Evolutionary conservation across 2,797 vertebrate species (phyloP).

Genomic region (Melanotaenia pygmaea): DNA sequence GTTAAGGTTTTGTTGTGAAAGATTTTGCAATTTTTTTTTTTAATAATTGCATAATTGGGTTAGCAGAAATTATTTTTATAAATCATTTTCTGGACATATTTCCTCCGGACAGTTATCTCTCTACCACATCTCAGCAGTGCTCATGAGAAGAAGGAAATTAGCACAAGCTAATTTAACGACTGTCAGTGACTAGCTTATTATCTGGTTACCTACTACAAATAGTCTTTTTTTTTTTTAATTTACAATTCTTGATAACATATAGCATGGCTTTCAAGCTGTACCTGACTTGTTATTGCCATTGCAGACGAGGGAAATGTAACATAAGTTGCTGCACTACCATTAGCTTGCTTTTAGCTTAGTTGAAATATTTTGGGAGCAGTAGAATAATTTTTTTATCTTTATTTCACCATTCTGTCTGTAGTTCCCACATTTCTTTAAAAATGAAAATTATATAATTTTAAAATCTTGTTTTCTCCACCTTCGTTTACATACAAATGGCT

Average conservation of each 20-base stretch:
- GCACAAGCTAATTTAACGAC: slow-evolving; percentile 20
- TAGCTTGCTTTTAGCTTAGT: slow-evolving; percentile 34
- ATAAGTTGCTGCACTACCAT: slow-evolving; percentile 7
- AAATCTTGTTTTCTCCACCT: slow-evolving; percentile 5
- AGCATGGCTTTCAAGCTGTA: accelerated
- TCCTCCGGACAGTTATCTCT: too few relatives aligned
- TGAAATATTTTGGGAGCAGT: slow-evolving; percentile 21
- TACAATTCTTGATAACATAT: accelerated
- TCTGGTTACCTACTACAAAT: slow-evolving; percentile 43
- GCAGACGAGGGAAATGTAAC: background rate
- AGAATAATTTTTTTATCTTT: background rate
- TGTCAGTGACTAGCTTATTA: slow-evolving; percentile 59
- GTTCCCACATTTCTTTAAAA: slow-evolving; percentile 9
- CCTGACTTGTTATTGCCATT: background rate
- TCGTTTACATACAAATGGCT: slow-evolving; percentile 18
- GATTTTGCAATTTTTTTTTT: slow-evolving; percentile 12
- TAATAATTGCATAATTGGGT: slow-evolving; percentile 12
- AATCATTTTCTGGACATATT: slow-evolving; percentile 34
- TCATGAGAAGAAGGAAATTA: slow-evolving; percentile 24
- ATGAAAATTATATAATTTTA: background rate
- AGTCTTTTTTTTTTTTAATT: slow-evolving; percentile 38
- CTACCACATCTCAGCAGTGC: background rate
- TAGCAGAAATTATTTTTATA: slow-evolving; percentile 24
- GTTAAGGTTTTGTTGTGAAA: slow-evolving; percentile 9
- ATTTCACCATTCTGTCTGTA: background rate